Percentiles rank a stretch among this genome's conserved stretches.
These are phyloP conservation scores for Suricata suricatta DNA, from an alignment of 2,113 vertebrate genomes.

Conservation along the genomic window DNA sequence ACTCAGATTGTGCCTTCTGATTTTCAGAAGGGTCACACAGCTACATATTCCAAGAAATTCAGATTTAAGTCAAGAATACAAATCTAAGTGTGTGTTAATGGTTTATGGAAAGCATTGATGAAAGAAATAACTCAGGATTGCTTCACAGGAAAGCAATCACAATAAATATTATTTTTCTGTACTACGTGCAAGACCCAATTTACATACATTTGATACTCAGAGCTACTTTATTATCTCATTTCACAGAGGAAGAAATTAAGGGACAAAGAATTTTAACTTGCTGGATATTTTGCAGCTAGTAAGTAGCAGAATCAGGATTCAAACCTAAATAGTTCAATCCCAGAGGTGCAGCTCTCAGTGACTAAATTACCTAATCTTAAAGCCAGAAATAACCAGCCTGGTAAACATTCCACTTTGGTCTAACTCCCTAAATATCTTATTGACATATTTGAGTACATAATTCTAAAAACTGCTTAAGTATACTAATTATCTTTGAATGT, in stretches of 20 bases:
- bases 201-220: background rate
- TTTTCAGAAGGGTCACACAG: background rate
- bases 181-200: background rate
- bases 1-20: background rate
- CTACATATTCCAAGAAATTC: conserved; percentile 6
- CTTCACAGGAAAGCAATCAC: background rate
- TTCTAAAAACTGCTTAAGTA: conserved; percentile 8
- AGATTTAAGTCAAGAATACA: conserved; percentile 6
- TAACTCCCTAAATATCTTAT: conserved; percentile 5
- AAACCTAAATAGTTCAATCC: background rate
- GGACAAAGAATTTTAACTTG: background rate
- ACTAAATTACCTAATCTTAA: background rate
- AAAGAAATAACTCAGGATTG: background rate
- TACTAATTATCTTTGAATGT: background rate
- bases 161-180: background rate
- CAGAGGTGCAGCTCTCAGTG: background rate
- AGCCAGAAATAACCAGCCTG: background rate
- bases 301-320: background rate
- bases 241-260: background rate
- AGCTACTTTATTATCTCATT: background rate
- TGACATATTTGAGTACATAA: background rate
- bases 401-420: background rate
- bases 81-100: background rate
- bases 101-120: background rate
- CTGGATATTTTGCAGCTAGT: background rate